Evolutionary conservation across 2,888 invertebrate genomes (phyloP).

Genomic region (Tuta absoluta): DNA sequence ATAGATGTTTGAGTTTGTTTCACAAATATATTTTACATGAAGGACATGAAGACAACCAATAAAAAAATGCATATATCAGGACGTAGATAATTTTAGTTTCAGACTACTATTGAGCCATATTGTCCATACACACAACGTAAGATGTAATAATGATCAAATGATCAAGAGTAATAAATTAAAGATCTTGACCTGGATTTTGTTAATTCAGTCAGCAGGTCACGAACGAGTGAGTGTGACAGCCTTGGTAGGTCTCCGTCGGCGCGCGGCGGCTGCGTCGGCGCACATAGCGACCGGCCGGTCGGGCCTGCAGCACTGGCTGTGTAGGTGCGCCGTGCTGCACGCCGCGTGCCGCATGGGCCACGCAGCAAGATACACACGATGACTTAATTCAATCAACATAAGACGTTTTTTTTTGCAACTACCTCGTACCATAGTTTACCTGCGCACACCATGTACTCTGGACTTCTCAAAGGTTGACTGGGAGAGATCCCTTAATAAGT

Average conservation of each 20-base stretch:
- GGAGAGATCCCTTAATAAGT: too few species aligned
- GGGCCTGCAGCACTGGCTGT: not conserved
- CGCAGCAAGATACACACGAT: too few species aligned
- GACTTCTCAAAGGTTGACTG: too few species aligned
- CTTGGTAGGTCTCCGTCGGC: slow-evolving; percentile 47
- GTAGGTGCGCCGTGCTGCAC: not conserved
- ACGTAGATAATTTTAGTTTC: too few species aligned
- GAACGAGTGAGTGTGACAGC: slow-evolving; percentile 77
- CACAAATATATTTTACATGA: too few species aligned
- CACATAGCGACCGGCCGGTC: not conserved
- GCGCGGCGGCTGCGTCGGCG: slow-evolving; percentile 6
- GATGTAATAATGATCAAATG: slow-evolving; percentile 56
- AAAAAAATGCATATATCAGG: too few species aligned
- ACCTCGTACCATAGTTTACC: too few species aligned
- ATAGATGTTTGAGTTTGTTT: too few species aligned
- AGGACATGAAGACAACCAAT: too few species aligned
- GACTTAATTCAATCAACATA: too few species aligned
- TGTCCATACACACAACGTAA: not conserved
- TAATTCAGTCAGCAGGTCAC: slow-evolving; percentile 78
- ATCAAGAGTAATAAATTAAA: slow-evolving; percentile 66
- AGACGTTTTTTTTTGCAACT: too few species aligned
- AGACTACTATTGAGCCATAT: not conserved
- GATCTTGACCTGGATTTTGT: slow-evolving; percentile 76
- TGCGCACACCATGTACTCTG: too few species aligned
- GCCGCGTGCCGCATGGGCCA: not conserved